Conservation (phyloP, 2,113 vertebrate genomes). For the Podarcis cretensis region DNA sequence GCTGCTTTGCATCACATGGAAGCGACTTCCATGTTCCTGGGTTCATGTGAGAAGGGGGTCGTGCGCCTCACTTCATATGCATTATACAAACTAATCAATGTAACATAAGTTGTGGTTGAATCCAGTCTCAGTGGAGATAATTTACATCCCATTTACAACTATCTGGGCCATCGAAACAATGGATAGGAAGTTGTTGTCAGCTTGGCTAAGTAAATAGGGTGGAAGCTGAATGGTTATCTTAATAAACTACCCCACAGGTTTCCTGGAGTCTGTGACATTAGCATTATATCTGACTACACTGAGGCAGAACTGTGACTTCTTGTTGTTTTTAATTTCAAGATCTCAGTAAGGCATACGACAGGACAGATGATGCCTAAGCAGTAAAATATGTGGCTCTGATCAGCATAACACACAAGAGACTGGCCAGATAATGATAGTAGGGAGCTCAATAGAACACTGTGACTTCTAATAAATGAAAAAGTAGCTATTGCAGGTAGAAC, state of each 20-base stretch:
- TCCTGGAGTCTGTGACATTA: not conserved
- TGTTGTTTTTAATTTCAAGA: not conserved
- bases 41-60: not conserved
- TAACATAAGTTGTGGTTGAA: not conserved
- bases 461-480: slow-evolving; percentile 44
- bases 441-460: accelerated
- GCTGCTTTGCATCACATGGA: not conserved
- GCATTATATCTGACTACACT: not conserved
- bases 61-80: not conserved
- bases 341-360: not conserved
- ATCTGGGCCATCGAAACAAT: not conserved
- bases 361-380: not conserved
- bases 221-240: not conserved
- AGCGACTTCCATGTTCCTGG: not conserved
- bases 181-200: not conserved
- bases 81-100: not conserved
- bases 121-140: not conserved
- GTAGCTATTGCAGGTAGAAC: not conserved
- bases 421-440: accelerated
- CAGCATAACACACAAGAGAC: not conserved
- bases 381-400: not conserved
- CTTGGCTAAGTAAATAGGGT: not conserved
- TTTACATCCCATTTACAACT: not conserved
- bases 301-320: not conserved
- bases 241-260: not conserved